Base-by-base conservation (phyloP, 2,113 vertebrate genomes). In the Physeter macrocephalus region DNA sequence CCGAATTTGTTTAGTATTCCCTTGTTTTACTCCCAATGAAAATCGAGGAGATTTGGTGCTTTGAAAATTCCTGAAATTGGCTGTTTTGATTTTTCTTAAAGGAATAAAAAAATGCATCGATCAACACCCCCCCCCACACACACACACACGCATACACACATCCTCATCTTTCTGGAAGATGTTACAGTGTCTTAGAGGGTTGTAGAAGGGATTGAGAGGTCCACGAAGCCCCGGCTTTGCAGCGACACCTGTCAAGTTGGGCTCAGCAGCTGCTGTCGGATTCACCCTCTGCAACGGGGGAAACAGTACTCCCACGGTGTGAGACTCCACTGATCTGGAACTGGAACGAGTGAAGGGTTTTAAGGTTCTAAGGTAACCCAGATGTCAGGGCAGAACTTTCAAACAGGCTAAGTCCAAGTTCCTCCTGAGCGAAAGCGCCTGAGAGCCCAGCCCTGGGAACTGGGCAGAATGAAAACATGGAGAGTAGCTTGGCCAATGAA, bases 391-490 rank as follows among this genome's bases (percentile, higher is more conserved):
- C 72, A 95, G 80, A 97, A 97, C 96, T 97, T 96, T 61, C 29
- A 17, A 31, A 77, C 36, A 5, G 59, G 20, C 85, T 52, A 21
- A 90, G 88, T 61, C 46, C 72, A 5, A 52, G 82, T 89, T 71
- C 46, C 15, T 34, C 52, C 75, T 49, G 90, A 80, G 92, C 46
- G 9, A 88, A 2, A 0, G 21, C 29, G 61, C 59, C 90, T 20
- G 57, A 78, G 75, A 91, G 83, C 46, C 83, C 72, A 91, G 49
- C 91, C 62, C 80, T 71, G 87, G 49, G 74, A 95, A 80, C 3
- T 6, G 86, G 94, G 80, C 62, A 66, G 62, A 81, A 25, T 10
- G 93, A 97, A 97, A 97, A 98, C 95, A 64, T 17, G 96, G 97
- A 97, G 41, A 83, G 57, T 1, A n/a, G 15, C 27, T 17, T 57